Percentiles rank a stretch among this genome's conserved stretches.
Conservation (phyloP, 2,888 invertebrate species). For the Hylaea fasciaria region DNA sequence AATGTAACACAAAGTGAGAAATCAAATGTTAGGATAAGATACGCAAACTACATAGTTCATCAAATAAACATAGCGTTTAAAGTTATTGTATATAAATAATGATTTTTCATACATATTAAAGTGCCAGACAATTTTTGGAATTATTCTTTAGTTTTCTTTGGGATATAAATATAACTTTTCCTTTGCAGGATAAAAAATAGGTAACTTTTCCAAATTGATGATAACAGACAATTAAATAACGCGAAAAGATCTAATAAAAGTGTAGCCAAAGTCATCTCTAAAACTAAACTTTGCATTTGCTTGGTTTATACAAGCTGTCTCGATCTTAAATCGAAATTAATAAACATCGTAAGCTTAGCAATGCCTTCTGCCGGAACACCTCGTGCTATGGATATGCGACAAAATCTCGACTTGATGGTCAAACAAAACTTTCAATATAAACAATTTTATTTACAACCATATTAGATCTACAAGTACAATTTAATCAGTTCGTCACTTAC, state of each 20-base stretch:
- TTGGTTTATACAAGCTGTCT: too few species aligned
- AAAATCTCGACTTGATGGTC: too few species aligned
- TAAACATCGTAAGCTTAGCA: too few species aligned
- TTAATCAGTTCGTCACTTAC: conserved; percentile 99
- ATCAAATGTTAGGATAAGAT: conserved; percentile 33
- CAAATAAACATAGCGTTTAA: conserved; percentile 15
- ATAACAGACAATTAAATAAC: too few species aligned
- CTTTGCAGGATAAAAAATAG: too few species aligned
- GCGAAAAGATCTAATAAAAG: too few species aligned
- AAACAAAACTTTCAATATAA: background rate
- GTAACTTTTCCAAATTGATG: too few species aligned
- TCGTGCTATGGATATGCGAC: too few species aligned
- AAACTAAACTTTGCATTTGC: too few species aligned
- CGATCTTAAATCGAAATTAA: too few species aligned
- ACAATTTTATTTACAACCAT: conserved; percentile 34
- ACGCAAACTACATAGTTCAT: conserved; percentile 10
- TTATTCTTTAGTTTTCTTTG: conserved; percentile 33
- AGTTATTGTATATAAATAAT: conserved; percentile 63
- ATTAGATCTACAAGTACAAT: conserved; percentile 91
- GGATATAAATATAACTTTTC: background rate
- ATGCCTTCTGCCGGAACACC: too few species aligned
- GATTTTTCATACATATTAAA: conserved; percentile 71
- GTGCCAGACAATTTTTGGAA: conserved; percentile 73
- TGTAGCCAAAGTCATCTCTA: too few species aligned
- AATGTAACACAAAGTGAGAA: conserved; percentile 58